Percentiles rank a stretch among this genome's conserved stretches.
Evolutionary conservation across 1,140 invertebrate genomes (phyloP).

Genomic region (Dendrolimus kikuchii): DNA sequence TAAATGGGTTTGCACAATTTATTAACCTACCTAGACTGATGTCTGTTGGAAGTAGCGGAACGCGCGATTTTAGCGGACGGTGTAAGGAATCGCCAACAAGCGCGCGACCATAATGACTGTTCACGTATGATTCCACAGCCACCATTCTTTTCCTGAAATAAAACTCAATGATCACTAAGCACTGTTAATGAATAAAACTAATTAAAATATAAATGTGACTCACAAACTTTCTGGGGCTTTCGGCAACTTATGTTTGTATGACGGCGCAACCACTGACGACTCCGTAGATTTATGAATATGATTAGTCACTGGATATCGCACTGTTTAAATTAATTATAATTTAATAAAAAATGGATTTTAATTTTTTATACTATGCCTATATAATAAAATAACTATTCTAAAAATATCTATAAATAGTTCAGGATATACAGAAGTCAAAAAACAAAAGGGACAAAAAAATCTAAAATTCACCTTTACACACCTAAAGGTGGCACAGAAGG

Average conservation of each 20-base stretch:
- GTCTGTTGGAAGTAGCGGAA: conserved; percentile 34
- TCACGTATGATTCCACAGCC: conserved; percentile 40
- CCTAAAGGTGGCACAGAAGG: conserved; percentile 31
- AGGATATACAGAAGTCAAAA: background rate
- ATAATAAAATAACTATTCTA: background rate
- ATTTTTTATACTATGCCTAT: background rate
- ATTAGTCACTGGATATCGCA: too few species aligned
- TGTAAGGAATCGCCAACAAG: conserved; percentile 1
- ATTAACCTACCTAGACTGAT: conserved; percentile 30
- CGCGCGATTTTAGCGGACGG: conserved; percentile 21
- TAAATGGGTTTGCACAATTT: conserved; percentile 2
- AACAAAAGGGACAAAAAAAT: conserved; percentile 11
- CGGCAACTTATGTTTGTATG: conserved; percentile 16
- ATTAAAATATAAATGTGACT: conserved; percentile 2
- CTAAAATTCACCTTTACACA: conserved; percentile 61
- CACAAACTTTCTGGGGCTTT: conserved; percentile 27
- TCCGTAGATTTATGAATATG: background rate
- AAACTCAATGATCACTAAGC: background rate
- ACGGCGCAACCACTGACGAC: conserved; percentile 5
- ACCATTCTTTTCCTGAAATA: conserved; percentile 36
- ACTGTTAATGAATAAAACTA: background rate
- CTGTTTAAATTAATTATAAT: background rate
- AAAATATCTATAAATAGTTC: too few species aligned
- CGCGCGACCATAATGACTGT: conserved; percentile 24
- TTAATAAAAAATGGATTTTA: background rate